Evolutionary conservation across 2,888 invertebrate genomes (phyloP), one percentile per base, ranked within the genome.

Genomic region (Latrodectus elegans): DNA sequence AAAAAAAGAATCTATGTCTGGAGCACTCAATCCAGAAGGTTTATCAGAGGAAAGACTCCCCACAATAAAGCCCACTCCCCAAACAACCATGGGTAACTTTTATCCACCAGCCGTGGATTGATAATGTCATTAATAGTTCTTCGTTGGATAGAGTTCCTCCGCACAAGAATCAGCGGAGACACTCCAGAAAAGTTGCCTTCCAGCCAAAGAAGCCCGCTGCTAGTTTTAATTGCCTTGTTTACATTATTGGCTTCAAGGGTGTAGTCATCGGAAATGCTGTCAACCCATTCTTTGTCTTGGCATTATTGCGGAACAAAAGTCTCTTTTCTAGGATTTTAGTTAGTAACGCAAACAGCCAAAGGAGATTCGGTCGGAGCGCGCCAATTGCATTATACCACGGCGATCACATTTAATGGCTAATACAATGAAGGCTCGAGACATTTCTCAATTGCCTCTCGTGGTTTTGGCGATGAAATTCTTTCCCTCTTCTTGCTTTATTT

Each of bases 181-280:
- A 55, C 67, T 26, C 67, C 38, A 38, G 60, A 49, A 68, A 75
- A 86, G 77, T 76, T 87, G 86, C 86, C 86, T 86, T 53, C 71
- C 64, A 87, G 86, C 86, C 77, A 87, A 70, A 72, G 81, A 75
- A 38, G 38, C 38, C 80, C 67, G 76, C 85, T 75, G 80, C 70
- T 68, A 80, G 72, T 87, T 87, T 87, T 87, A 87, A 87, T 87
- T 87, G 81, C 86, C 86, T 81, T 87, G 86, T 87, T 87, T 87
- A 87, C 86, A 87, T 87, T 87, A 87, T 87, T 81, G 86, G 86
- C 77, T 87, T 87, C 76, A 77, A 75, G 77, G 72, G 72, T 26
- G 51, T 38, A 81, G 64, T 77, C 80, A 75, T 55, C 67, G 79
- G 38, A 74, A 55, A 17, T 64, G 26, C 86, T 75, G 85, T 86